phyloP scores from a whole-genome alignment of 2,113 vertebrate species.

The Elephas maximus region DNA sequence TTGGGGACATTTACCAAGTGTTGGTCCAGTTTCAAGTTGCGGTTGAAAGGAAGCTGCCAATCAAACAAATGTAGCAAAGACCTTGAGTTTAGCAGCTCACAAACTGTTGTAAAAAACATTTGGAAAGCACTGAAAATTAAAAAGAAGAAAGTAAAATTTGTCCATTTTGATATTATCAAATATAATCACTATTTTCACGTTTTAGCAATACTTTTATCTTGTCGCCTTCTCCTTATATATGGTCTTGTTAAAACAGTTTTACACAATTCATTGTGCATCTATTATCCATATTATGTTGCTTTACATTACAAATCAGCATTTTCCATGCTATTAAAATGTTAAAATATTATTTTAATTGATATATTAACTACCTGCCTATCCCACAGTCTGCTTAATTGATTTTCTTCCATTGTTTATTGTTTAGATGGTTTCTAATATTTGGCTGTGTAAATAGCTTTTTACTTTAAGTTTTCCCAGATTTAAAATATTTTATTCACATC shows the following conservation, averaged over 20 bases:
- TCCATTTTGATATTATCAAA: background rate
- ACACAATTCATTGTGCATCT: background rate
- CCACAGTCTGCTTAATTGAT: background rate
- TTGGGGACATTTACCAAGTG: background rate
- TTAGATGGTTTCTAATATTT: conserved; percentile 47
- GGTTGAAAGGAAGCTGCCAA: conserved; percentile 7
- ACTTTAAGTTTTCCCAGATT: conserved; percentile 43
- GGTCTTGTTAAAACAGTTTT: background rate
- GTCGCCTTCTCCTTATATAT: background rate
- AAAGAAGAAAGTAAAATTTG: background rate
- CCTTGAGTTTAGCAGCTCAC: conserved; percentile 24
- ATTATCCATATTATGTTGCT: conserved; percentile 33
- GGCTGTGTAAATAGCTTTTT: conserved; percentile 9
- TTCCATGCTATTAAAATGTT: conserved; percentile 21
- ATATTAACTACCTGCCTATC: background rate
- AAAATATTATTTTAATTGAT: conserved; percentile 41
- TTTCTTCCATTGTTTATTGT: conserved; percentile 3
- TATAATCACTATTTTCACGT: conserved; percentile 2
- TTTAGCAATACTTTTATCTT: conserved; percentile 38
- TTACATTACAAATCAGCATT: background rate
- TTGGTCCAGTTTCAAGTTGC: background rate
- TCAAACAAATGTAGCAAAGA: conserved; percentile 7
- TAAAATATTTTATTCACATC: conserved; percentile 11
- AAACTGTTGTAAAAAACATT: conserved; percentile 44
- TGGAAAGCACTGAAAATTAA: conserved; percentile 52